phyloP scores from a whole-genome alignment of 2,113 vertebrate genomes.

The Pollachius pollachius region DNA sequence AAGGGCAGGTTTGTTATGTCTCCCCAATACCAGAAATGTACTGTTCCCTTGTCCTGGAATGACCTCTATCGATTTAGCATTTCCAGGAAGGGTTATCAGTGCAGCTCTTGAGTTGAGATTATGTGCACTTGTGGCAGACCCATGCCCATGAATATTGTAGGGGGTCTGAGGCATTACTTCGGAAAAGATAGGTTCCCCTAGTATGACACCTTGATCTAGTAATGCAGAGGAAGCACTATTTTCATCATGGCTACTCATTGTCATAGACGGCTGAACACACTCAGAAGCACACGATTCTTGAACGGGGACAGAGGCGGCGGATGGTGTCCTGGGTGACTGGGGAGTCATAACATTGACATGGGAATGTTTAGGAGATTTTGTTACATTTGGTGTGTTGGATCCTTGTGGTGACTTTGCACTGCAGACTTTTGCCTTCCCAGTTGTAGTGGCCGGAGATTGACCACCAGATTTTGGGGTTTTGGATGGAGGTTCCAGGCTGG shows the following conservation, averaged over 20 bases:
- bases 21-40: slow-evolving; percentile 79
- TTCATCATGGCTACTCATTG: slow-evolving; percentile 45
- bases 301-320: slow-evolving; percentile 18
- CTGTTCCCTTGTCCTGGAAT: slow-evolving; percentile 75
- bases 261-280: slow-evolving; percentile 25
- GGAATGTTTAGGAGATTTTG: slow-evolving; percentile 62
- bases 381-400: slow-evolving; percentile 49
- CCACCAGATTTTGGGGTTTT: slow-evolving; percentile 44
- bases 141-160: slow-evolving; percentile 60
- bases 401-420: slow-evolving; percentile 53
- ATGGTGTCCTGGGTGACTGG: slow-evolving; percentile 51
- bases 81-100: slow-evolving; percentile 76
- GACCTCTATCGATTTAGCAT: slow-evolving; percentile 79
- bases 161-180: slow-evolving; percentile 57
- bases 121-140: slow-evolving; percentile 52
- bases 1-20: slow-evolving; percentile 81
- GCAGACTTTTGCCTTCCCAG: slow-evolving; percentile 34
- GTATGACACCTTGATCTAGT: slow-evolving; percentile 57
- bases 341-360: slow-evolving; percentile 57
- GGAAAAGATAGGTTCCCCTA: slow-evolving; percentile 68
- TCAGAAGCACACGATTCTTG: slow-evolving; percentile 44
- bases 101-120: slow-evolving; percentile 71
- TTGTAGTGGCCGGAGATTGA: slow-evolving; percentile 37
- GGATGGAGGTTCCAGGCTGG: slow-evolving; percentile 59
- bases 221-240: slow-evolving; percentile 50